Percentiles rank a stretch among this genome's conserved stretches.
Conservation (phyloP, 2,888 invertebrate genomes). For the Callyntrura sp. region DNA sequence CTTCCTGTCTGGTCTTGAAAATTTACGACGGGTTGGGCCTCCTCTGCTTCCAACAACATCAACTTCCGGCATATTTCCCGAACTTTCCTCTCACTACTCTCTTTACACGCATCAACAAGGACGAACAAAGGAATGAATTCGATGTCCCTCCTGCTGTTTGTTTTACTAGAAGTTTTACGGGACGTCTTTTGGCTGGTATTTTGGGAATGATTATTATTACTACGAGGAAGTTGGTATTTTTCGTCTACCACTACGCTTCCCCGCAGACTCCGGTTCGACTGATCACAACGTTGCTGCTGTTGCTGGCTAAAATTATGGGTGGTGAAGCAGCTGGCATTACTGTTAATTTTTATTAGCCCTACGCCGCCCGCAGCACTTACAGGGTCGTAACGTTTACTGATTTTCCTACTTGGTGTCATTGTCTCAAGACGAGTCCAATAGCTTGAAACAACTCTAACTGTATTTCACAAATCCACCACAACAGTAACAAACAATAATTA, state of each 20-base stretch:
- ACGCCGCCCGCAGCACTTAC: constrained; percentile 40
- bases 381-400: constrained; percentile 61
- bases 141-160: constrained; percentile 48
- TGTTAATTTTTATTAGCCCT: constrained; percentile 49
- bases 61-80: constrained; percentile 80
- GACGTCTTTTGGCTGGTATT: constrained; percentile 54
- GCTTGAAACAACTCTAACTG: not conserved
- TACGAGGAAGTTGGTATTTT: constrained; percentile 21
- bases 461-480: not conserved
- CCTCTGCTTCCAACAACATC: constrained; percentile 64
- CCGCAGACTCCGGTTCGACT: not conserved
- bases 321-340: constrained; percentile 22
- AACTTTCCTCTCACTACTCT: constrained; percentile 80
- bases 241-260: not conserved
- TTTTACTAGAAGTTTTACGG: constrained; percentile 51
- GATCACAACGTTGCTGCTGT: constrained; percentile 29
- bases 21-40: constrained; percentile 81
- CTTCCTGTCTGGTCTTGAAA: constrained; percentile 82
- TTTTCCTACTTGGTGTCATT: constrained; percentile 70
- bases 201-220: constrained; percentile 63
- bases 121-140: constrained; percentile 81
- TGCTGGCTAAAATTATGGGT: not conserved
- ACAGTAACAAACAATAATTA: not conserved
- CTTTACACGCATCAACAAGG: constrained; percentile 80
- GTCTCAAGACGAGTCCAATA: not conserved